These are phyloP conservation scores for Jacana jacana DNA, from an alignment of 2,113 vertebrate genomes.

Conservation along the genomic window DNA sequence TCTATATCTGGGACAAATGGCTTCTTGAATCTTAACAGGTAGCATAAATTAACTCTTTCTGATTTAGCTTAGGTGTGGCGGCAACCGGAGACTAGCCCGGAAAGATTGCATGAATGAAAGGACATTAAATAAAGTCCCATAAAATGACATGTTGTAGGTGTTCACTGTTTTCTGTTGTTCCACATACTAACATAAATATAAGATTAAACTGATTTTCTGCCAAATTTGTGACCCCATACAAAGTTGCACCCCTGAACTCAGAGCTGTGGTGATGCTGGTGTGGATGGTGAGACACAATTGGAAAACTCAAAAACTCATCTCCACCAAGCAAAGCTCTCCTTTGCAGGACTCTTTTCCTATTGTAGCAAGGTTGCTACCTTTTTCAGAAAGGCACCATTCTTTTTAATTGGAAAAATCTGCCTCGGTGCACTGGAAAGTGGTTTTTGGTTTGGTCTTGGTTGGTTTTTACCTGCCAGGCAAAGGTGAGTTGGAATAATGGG, in stretches of 20 bases:
- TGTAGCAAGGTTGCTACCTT: neutral
- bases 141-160: neutral
- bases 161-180: neutral
- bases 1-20: neutral
- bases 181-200: neutral
- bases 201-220: neutral
- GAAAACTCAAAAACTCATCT: neutral
- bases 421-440: neutral
- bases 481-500: neutral
- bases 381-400: neutral
- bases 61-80: neutral
- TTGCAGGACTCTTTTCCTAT: neutral
- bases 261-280: no score
- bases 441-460: neutral
- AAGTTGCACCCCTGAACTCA: neutral
- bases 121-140: neutral
- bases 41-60: neutral
- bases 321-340: neutral
- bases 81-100: neutral
- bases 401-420: neutral
- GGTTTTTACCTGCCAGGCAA: neutral
- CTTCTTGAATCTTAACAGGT: neutral
- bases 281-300: neutral
- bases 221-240: neutral
- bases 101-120: neutral